Evolutionary conservation across 2,797 vertebrate genomes (phyloP).

Genomic region (Chiroxiphia lanceolata): DNA sequence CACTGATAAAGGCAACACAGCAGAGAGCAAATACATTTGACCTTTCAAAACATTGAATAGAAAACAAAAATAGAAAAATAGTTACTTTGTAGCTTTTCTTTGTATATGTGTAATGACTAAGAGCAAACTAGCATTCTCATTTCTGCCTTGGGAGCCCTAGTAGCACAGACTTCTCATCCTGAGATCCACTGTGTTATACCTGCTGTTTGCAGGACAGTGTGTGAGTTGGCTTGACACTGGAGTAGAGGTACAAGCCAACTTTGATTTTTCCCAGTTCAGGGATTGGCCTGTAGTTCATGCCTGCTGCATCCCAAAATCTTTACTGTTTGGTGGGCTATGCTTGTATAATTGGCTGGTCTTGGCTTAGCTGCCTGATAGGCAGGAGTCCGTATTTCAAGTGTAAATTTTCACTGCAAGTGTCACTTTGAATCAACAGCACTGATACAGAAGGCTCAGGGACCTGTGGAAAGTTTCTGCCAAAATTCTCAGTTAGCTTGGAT

Average conservation of each 20-base stretch:
- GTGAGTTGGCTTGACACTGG: not conserved
- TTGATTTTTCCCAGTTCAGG: not conserved
- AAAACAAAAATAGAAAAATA: constrained; percentile 21
- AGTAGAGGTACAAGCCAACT: not conserved
- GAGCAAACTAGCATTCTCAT: not conserved
- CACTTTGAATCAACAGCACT: not conserved
- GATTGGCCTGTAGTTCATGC: not conserved
- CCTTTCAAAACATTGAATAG: constrained; percentile 7
- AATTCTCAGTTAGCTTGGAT: not conserved
- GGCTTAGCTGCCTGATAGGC: not conserved
- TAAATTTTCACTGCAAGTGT: not conserved
- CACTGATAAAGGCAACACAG: constrained; percentile 31
- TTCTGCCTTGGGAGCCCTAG: not conserved
- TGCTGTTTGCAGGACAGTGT: not conserved
- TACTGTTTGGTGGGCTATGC: not conserved
- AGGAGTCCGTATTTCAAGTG: not conserved
- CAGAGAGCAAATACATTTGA: constrained; percentile 25
- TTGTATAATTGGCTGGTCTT: not conserved
- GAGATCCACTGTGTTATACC: not conserved
- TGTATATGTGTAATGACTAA: not conserved
- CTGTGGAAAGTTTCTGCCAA: not conserved
- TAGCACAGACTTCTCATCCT: not conserved
- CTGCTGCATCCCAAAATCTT: not conserved
- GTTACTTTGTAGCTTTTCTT: not conserved
- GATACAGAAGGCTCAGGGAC: not conserved